Percentiles rank a stretch among this genome's conserved stretches.
These are phyloP conservation scores for Leptopterna dolabrata DNA, from an alignment of 2,888 invertebrate species.

Conservation along the genomic window DNA sequence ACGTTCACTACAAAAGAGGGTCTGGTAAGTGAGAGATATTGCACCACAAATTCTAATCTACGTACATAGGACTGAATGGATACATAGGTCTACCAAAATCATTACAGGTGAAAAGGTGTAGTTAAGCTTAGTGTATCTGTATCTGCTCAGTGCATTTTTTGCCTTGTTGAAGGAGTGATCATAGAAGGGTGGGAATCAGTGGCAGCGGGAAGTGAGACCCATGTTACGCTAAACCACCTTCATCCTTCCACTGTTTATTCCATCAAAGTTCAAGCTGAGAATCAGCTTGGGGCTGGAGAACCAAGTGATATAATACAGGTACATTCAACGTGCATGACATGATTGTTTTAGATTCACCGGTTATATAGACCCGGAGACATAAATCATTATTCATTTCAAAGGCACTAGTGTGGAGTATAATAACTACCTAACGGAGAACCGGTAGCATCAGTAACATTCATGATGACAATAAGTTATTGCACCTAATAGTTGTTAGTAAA, in stretches of 20 bases:
- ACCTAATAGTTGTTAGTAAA: no score
- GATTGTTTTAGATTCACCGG: background rate
- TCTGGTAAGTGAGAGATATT: slow-evolving; percentile 63
- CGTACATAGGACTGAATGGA: background rate
- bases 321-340: slow-evolving; percentile 8
- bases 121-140: background rate
- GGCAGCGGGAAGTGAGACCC: slow-evolving; percentile 62
- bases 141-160: background rate
- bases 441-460: no score
- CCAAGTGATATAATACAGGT: slow-evolving; percentile 66
- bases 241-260: slow-evolving; percentile 67
- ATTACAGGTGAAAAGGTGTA: background rate
- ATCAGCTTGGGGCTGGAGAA: slow-evolving; percentile 68
- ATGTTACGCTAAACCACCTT: slow-evolving; percentile 66
- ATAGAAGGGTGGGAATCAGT: slow-evolving; percentile 62
- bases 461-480: no score
- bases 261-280: slow-evolving; percentile 67
- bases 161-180: slow-evolving; percentile 45
- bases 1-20: slow-evolving; percentile 67
- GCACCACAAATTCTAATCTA: no score
- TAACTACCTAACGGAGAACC: no score
- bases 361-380: background rate
- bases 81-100: background rate
- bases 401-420: no score
- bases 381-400: no score